These are phyloP conservation scores for Mus caroli DNA, from an alignment of 2,797 vertebrate genomes.

Conservation along the genomic window DNA sequence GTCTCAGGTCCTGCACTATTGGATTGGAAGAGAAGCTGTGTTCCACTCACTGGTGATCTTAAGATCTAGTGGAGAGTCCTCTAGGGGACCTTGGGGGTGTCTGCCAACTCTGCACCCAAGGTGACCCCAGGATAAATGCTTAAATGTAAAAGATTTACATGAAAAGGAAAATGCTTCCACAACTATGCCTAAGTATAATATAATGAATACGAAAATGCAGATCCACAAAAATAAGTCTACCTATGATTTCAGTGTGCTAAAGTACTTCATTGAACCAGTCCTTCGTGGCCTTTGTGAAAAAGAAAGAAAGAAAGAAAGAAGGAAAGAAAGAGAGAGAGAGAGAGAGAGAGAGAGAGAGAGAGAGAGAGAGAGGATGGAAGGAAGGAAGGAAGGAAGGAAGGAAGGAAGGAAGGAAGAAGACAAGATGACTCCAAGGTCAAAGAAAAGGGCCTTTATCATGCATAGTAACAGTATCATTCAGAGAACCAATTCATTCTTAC, in stretches of 20 bases:
- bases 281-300: neutral
- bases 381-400: too few species aligned
- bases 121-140: neutral
- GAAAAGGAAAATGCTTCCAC: neutral
- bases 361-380: too few species aligned
- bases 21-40: too few species aligned
- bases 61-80: too few species aligned
- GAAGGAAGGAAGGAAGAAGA: neutral
- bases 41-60: too few species aligned
- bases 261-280: neutral
- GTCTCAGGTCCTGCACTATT: too few species aligned
- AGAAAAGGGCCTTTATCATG: neutral
- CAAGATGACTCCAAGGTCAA: neutral
- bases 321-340: too few species aligned
- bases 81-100: too few species aligned
- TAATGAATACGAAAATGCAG: neutral
- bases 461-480: neutral
- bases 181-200: neutral
- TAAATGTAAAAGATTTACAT: neutral
- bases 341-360: too few species aligned
- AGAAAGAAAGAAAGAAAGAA: too few species aligned
- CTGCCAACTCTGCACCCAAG: too few species aligned
- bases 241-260: neutral
- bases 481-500: neutral
- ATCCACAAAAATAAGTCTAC: neutral